A percentile compares a stretch with the other conserved stretches of the same genome.
phyloP scores from a whole-genome alignment of 2,888 invertebrate genomes.

The Therioaphis trifolii region DNA sequence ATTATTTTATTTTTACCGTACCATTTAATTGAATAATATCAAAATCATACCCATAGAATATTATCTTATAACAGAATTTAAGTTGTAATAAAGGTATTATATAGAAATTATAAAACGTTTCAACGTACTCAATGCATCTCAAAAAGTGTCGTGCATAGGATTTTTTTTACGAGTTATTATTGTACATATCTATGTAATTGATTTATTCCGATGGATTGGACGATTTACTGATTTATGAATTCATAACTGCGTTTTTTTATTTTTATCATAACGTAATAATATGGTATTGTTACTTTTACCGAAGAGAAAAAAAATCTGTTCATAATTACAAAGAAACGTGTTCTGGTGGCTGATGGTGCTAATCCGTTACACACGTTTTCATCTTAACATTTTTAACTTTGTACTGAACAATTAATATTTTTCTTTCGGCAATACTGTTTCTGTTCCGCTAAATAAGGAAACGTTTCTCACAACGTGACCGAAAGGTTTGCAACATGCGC shows the following conservation, averaged over 20 bases:
- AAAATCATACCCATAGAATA: too few species aligned
- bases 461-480: conserved; percentile 18
- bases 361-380: conserved; percentile 51
- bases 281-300: conserved; percentile 34
- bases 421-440: conserved; percentile 19
- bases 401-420: conserved; percentile 36
- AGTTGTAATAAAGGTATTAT: too few species aligned
- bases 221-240: conserved; percentile 3
- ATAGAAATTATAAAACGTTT: too few species aligned
- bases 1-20: too few species aligned
- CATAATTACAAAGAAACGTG: conserved; percentile 38
- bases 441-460: conserved; percentile 43
- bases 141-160: too few species aligned
- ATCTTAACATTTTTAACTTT: conserved; percentile 20
- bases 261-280: conserved; percentile 13
- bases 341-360: neutral
- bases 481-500: conserved; percentile 27
- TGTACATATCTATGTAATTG: neutral
- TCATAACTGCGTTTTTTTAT: conserved; percentile 4
- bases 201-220: neutral
- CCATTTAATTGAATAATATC: too few species aligned
- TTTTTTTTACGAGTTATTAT: too few species aligned
- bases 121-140: too few species aligned
- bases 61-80: too few species aligned
- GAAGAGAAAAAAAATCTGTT: conserved; percentile 20